Conservation (phyloP, 2,113 vertebrate species). For the Panurus biarmicus region DNA sequence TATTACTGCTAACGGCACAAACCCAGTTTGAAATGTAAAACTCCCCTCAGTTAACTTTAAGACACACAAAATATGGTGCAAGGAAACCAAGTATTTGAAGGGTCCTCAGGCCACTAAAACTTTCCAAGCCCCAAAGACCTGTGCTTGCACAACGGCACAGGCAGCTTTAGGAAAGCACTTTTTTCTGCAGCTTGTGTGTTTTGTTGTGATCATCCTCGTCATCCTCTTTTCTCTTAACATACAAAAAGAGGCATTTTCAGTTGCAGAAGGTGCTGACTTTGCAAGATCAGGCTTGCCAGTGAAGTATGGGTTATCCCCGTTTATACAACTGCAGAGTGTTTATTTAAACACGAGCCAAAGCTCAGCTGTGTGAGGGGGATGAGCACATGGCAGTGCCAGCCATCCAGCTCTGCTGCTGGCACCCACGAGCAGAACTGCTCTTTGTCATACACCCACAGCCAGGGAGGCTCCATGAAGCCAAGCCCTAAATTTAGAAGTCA, state of each 20-base stretch:
- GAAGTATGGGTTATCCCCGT: neutral
- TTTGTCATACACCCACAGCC: neutral
- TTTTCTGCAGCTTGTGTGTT: neutral
- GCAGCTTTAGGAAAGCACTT: neutral
- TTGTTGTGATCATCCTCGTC: neutral
- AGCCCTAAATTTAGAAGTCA: neutral
- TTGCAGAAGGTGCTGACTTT: neutral
- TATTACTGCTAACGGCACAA: neutral
- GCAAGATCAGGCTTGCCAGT: neutral
- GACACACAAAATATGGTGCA: neutral
- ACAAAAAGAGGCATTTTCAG: neutral
- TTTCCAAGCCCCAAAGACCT: neutral
- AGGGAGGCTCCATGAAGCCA: neutral
- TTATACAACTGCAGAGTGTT: neutral
- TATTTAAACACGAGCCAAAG: neutral
- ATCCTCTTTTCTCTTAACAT: neutral
- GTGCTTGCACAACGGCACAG: accelerated
- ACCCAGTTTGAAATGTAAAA: neutral
- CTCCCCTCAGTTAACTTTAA: neutral
- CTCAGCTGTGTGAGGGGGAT: neutral
- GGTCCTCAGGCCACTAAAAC: neutral
- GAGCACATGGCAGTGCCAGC: neutral
- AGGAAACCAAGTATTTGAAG: neutral
- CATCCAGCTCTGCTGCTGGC: neutral
- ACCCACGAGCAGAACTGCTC: neutral